phyloP scores from a whole-genome alignment of 2,113 vertebrate genomes.

The Anolis carolinensis region DNA sequence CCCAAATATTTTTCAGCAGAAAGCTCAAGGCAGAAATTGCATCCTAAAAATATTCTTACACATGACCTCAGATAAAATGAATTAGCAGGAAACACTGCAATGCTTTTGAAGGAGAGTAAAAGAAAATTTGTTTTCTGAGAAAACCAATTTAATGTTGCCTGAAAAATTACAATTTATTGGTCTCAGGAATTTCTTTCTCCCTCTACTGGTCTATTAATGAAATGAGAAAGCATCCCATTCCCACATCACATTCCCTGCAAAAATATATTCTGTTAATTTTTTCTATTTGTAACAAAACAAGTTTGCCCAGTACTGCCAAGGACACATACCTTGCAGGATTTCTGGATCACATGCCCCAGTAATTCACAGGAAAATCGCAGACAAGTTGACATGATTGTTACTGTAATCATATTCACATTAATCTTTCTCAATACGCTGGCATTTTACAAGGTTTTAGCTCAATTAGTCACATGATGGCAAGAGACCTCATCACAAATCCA shows the following conservation, averaged over 20 bases:
- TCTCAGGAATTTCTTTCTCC: conserved; percentile 53
- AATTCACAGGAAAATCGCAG: conserved; percentile 42
- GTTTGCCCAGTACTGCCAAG: background rate
- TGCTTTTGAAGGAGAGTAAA: conserved; percentile 23
- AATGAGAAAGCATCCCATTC: conserved; percentile 35
- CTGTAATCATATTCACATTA: conserved; percentile 24
- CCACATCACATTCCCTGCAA: no score
- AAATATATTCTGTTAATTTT: conserved; percentile 47
- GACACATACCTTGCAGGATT: conserved; percentile 34
- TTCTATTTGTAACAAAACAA: conserved; percentile 19
- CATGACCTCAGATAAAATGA: background rate
- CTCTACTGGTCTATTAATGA: conserved; percentile 53
- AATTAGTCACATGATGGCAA: conserved; percentile 28
- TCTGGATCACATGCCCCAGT: conserved; percentile 22
- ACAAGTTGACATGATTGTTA: background rate
- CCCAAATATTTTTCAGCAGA: background rate
- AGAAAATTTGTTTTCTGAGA: conserved; percentile 2
- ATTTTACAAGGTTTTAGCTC: conserved; percentile 40
- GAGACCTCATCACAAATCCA: conserved; percentile 43
- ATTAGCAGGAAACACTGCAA: background rate
- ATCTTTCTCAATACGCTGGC: conserved; percentile 35
- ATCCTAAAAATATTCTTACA: conserved; percentile 19
- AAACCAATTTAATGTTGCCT: conserved; percentile 15
- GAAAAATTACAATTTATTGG: conserved; percentile 17
- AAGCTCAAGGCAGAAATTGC: background rate